Evolutionary conservation across 2,113 vertebrate genomes (phyloP).

Genomic region (Dasyprocta punctata): DNA sequence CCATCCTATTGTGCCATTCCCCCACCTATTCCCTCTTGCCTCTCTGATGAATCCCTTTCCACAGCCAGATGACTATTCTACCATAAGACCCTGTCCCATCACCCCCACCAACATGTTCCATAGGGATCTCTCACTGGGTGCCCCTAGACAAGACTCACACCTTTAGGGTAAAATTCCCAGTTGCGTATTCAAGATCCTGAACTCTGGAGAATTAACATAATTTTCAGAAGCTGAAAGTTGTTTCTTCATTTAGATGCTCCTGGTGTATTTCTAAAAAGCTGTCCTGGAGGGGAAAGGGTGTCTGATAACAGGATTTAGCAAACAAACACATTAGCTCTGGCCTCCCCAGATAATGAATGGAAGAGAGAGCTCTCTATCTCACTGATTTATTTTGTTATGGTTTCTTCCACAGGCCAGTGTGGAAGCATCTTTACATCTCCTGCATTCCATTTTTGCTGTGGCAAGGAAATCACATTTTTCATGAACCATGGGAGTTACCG

Average conservation of each 20-base stretch:
- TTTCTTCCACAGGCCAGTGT: conserved; percentile 57
- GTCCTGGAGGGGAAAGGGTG: not conserved
- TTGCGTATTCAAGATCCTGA: not conserved
- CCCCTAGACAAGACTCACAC: not conserved
- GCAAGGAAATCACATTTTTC: conserved; percentile 76
- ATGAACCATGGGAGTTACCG: conserved; percentile 64
- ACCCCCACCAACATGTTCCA: not conserved
- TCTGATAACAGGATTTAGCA: conserved; percentile 43
- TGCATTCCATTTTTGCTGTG: conserved; percentile 49
- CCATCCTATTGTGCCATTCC: not conserved
- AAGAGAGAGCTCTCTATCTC: conserved; percentile 47
- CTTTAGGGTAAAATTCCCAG: not conserved
- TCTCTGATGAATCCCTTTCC: not conserved
- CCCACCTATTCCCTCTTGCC: not conserved
- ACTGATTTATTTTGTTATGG: conserved; percentile 70
- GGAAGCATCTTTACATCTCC: conserved; percentile 45
- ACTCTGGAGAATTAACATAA: not conserved
- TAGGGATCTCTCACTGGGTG: not conserved
- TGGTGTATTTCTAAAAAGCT: conserved; percentile 30
- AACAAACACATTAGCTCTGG: conserved; percentile 70
- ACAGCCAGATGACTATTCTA: not conserved
- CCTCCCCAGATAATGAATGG: conserved; percentile 69
- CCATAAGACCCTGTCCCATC: not conserved
- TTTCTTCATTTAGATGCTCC: not conserved
- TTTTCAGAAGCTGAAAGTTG: not conserved